A percentile compares a stretch with the other conserved stretches of the same genome.
phyloP scores from a whole-genome alignment of 2,888 invertebrate genomes.

The Diaperis boleti region DNA sequence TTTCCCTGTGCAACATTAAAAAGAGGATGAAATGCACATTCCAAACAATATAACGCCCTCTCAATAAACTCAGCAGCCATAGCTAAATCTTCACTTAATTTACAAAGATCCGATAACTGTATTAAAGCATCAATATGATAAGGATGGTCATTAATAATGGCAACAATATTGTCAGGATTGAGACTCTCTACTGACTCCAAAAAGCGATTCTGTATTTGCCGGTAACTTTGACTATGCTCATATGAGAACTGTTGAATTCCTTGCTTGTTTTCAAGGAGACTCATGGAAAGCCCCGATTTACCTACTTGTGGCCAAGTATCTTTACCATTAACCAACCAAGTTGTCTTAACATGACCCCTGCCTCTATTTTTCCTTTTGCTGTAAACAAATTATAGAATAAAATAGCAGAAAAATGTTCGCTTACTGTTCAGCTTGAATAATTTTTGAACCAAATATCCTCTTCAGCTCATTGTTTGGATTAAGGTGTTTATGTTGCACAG shows the following conservation, averaged over 20 bases:
- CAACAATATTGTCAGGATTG: conserved; percentile 83
- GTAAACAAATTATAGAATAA: conserved; percentile 40
- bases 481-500: conserved; percentile 77
- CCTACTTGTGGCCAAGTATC: conserved; percentile 79
- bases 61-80: conserved; percentile 85
- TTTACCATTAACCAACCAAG: conserved; percentile 77
- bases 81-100: conserved; percentile 82
- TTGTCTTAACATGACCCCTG: conserved; percentile 72
- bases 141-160: conserved; percentile 79
- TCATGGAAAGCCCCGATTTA: conserved; percentile 82
- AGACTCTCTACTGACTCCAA: conserved; percentile 82
- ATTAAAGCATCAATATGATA: conserved; percentile 86
- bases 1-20: conserved; percentile 82
- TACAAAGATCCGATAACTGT: conserved; percentile 84
- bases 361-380: conserved; percentile 72
- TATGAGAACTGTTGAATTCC: conserved; percentile 77
- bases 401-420: background rate
- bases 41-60: conserved; percentile 80
- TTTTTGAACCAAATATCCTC: conserved; percentile 84
- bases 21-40: conserved; percentile 82
- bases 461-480: conserved; percentile 86
- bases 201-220: conserved; percentile 80
- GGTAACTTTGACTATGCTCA: conserved; percentile 81
- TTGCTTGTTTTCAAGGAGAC: conserved; percentile 69
- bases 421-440: conserved; percentile 75